Conservation (phyloP, 2,888 invertebrate species). For the Ophonus ardosiacus region DNA sequence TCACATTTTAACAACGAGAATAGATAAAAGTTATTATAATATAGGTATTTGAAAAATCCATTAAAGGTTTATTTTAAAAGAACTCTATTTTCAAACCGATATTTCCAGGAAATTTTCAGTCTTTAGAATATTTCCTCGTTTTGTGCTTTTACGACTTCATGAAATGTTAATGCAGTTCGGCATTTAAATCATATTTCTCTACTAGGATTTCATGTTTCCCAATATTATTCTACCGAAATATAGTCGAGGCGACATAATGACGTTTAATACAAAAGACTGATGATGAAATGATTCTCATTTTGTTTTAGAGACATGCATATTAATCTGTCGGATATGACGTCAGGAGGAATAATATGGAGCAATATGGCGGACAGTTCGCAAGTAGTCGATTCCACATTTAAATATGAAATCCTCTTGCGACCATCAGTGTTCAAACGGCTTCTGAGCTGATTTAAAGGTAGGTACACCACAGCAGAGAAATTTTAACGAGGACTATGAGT, state of each 20-base stretch:
- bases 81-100: background rate
- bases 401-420: constrained; percentile 52
- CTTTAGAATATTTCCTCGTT: background rate
- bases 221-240: constrained; percentile 4
- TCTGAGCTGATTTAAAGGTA: constrained; percentile 46
- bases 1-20: too few relatives aligned
- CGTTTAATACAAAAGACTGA: constrained; percentile 35
- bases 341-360: constrained; percentile 25
- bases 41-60: background rate
- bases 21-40: too few relatives aligned
- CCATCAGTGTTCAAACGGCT: constrained; percentile 47
- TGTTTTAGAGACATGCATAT: constrained; percentile 40
- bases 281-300: constrained; percentile 41
- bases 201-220: background rate
- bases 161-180: background rate
- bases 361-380: constrained; percentile 39
- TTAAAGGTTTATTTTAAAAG: background rate
- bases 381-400: constrained; percentile 52
- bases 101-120: background rate
- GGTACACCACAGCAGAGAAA: constrained; percentile 4
- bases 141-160: background rate
- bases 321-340: constrained; percentile 45
- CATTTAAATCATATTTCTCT: background rate
- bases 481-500: background rate
- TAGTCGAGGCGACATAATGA: constrained; percentile 19